Conservation (phyloP, 2,888 invertebrate genomes). For the Endomychus coccineus region DNA sequence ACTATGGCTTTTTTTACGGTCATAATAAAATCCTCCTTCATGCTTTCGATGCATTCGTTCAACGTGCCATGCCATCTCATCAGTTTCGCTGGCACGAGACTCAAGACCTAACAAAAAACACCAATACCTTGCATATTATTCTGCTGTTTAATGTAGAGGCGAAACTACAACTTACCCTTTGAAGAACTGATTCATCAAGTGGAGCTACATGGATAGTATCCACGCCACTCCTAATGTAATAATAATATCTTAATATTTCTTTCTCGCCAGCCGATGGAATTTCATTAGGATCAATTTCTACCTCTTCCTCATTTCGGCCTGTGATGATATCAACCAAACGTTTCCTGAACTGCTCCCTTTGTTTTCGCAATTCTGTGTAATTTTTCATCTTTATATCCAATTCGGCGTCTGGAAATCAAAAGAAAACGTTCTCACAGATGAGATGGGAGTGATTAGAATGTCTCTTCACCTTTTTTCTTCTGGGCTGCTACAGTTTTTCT, state of each 20-base stretch:
- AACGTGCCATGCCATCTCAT: slow-evolving; percentile 56
- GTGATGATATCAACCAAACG: slow-evolving; percentile 70
- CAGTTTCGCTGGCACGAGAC: slow-evolving; percentile 55
- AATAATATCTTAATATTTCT: slow-evolving; percentile 74
- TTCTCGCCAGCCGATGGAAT: slow-evolving; percentile 59
- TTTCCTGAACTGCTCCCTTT: slow-evolving; percentile 75
- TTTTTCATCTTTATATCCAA: slow-evolving; percentile 45
- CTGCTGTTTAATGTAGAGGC: too few relatives aligned
- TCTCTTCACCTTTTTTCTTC: slow-evolving; percentile 36
- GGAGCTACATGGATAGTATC: slow-evolving; percentile 86
- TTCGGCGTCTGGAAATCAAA: slow-evolving; percentile 42
- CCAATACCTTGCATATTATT: not conserved
- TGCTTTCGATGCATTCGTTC: slow-evolving; percentile 61
- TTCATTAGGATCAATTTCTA: slow-evolving; percentile 43
- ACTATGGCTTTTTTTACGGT: slow-evolving; percentile 88
- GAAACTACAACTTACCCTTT: slow-evolving; percentile 47
- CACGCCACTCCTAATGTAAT: slow-evolving; percentile 84
- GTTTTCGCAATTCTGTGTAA: slow-evolving; percentile 61
- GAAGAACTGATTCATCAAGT: slow-evolving; percentile 65
- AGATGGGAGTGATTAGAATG: too few relatives aligned
- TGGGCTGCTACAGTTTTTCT: slow-evolving; percentile 37
- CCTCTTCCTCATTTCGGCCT: slow-evolving; percentile 47
- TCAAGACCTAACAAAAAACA: slow-evolving; percentile 47
- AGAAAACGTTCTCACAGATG: too few relatives aligned
- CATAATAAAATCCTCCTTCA: slow-evolving; percentile 77